Conservation (phyloP, 2,113 vertebrate genomes). For the Malurus melanocephalus region DNA sequence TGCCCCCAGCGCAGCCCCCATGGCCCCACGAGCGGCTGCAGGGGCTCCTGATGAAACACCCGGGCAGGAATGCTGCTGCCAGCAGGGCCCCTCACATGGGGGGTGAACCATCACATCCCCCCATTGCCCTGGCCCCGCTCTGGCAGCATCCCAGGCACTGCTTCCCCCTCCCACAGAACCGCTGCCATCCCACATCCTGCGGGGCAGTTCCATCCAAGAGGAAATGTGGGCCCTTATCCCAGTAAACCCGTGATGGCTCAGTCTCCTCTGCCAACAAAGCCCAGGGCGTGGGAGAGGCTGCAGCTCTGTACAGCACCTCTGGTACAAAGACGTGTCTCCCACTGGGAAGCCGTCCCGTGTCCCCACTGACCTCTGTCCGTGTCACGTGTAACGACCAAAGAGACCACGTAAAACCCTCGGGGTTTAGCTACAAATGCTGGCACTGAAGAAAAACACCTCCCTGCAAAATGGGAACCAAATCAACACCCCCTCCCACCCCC, state of each 20-base stretch:
- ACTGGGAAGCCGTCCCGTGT: background rate
- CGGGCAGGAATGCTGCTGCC: background rate
- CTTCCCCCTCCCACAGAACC: rapidly evolving
- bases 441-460: slow-evolving; percentile 53
- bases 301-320: background rate
- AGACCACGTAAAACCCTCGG: slow-evolving; percentile 55
- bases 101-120: background rate
- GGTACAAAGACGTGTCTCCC: background rate
- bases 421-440: slow-evolving; percentile 72
- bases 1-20: background rate
- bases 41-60: slow-evolving; percentile 55
- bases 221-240: background rate
- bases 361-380: background rate
- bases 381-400: background rate
- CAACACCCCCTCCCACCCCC: background rate
- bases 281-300: background rate
- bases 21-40: background rate
- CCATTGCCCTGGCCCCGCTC: background rate
- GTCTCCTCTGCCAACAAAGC: background rate
- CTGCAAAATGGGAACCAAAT: slow-evolving; percentile 47
- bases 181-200: background rate
- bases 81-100: rapidly evolving
- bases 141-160: rapidly evolving
- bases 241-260: background rate
- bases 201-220: background rate